Evolutionary conservation across 2,113 vertebrate genomes (phyloP), one percentile per base, ranked within the genome.

Genomic region (Xiphophorus couchianus): DNA sequence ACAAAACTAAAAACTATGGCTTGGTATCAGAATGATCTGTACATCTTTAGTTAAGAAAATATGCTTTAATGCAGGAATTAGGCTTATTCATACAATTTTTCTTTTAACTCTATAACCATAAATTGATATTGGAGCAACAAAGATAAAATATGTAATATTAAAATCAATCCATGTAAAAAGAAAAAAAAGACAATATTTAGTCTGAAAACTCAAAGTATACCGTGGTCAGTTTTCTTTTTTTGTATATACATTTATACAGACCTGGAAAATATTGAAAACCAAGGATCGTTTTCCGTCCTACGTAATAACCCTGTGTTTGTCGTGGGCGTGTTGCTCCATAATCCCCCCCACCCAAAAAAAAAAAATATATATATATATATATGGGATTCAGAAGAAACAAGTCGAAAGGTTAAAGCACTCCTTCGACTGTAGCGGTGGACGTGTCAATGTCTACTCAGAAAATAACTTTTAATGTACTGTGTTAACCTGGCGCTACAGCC

Each of bases 321-420:
- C 28, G 70, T 72, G 71, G 71, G 71, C 37, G 71, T 48, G 28
- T 63, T 28, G 2, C 11, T 48, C 15, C 61, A 42, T 66, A 42
- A 66, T 58, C n/a, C 22, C 17, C 17, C 3, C 35, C 30, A 28
- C 30, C 35, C 33, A 1, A 35, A 35, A 33, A 9, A 35, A 35
- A 9, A 63, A n/a, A n/a, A n/a, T n/a, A n/a, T n/a, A n/a, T n/a
- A 8, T 28, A 28, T 28, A 28, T 28, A 0, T 7, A 69, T 22
- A 29, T 2, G 2, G 44, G 17, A 25, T 2, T 31, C 28, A 31
- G 15, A 69, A 54, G 19, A n/a, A 44, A 25, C 1, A 1, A 31
- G 37, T 44, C 0, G 30, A 48, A 62, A 29, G 11, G 14, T 61
- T 4, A 7, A 10, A 13, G 3, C 17, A 19, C 5, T 10, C 15